A percentile compares a stretch with the other conserved stretches of the same genome.
Evolutionary conservation across 2,888 invertebrate genomes (phyloP).

Genomic region (Synanthedon formicaeformis): DNA sequence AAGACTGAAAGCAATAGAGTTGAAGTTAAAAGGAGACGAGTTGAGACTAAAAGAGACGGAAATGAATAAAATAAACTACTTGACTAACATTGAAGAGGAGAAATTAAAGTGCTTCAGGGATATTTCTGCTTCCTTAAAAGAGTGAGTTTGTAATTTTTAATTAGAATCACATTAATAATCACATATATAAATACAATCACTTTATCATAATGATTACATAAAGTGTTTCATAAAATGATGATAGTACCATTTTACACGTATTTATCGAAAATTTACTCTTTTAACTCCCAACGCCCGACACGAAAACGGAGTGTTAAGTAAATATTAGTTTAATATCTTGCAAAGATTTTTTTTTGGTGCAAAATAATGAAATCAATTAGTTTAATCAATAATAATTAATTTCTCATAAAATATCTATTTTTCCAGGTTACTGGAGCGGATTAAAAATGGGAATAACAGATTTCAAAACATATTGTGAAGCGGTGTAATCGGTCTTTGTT

Average conservation of each 20-base stretch:
- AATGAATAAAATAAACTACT: conserved; percentile 32
- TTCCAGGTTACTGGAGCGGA: background rate
- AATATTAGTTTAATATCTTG: too few species aligned
- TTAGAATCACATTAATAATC: too few species aligned
- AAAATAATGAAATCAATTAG: too few species aligned
- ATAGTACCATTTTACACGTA: too few species aligned
- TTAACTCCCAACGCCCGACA: too few species aligned
- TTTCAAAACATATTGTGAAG: conserved; percentile 9
- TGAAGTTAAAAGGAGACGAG: conserved; percentile 31
- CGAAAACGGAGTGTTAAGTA: too few species aligned
- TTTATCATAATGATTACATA: too few species aligned
- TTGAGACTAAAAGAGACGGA: conserved; percentile 28
- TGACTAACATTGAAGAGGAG: conserved; percentile 30
- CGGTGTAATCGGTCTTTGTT: background rate
- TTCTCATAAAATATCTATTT: background rate
- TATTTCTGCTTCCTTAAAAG: conserved; percentile 26
- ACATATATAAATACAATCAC: too few species aligned
- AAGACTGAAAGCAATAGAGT: conserved; percentile 26
- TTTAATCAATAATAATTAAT: too few species aligned
- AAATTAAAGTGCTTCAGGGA: conserved; percentile 31
- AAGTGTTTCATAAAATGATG: too few species aligned
- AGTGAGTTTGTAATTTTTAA: conserved; percentile 14
- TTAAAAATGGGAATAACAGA: conserved; percentile 7
- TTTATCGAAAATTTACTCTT: too few species aligned
- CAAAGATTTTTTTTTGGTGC: too few species aligned